phyloP scores from a whole-genome alignment of 2,113 vertebrate genomes.

The Plectropomus leopardus region DNA sequence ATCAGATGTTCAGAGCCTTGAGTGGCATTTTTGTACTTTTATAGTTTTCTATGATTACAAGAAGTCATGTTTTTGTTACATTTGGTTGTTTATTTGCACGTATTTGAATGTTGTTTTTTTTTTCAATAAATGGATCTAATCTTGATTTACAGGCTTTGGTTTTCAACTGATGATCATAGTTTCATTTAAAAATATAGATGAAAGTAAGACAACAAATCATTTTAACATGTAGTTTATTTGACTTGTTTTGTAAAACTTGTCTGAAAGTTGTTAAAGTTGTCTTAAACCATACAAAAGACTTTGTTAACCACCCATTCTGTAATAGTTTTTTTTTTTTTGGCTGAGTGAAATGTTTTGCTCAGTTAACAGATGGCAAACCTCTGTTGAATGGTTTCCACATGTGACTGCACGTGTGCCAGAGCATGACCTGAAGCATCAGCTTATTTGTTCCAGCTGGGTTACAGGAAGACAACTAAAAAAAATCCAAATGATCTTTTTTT shows the following conservation, averaged over 20 bases:
- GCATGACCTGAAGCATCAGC: constrained; percentile 10
- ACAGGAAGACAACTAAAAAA: neutral
- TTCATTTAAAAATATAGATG: neutral
- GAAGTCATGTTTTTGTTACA: constrained; percentile 43
- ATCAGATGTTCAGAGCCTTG: constrained; percentile 41
- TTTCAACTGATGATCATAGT: neutral
- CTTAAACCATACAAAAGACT: neutral
- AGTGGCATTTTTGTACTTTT: constrained; percentile 62
- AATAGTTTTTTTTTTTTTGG: neutral
- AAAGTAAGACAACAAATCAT: neutral
- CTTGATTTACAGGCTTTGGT: neutral
- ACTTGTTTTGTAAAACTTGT: neutral
- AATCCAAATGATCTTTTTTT: neutral
- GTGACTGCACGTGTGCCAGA: neutral
- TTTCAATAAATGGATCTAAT: constrained; percentile 59
- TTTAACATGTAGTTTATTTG: neutral
- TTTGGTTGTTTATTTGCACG: constrained; percentile 60
- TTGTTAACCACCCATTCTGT: neutral
- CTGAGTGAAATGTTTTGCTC: constrained; percentile 24
- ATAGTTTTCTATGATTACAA: constrained; percentile 47
- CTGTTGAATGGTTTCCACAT: constrained; percentile 50
- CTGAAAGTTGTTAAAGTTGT: neutral
- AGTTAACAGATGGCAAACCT: constrained; percentile 24
- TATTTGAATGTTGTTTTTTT: constrained; percentile 30
- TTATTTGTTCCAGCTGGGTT: constrained; percentile 38